Conservation (phyloP, 2,888 invertebrate species). For the Baccha elongata region DNA sequence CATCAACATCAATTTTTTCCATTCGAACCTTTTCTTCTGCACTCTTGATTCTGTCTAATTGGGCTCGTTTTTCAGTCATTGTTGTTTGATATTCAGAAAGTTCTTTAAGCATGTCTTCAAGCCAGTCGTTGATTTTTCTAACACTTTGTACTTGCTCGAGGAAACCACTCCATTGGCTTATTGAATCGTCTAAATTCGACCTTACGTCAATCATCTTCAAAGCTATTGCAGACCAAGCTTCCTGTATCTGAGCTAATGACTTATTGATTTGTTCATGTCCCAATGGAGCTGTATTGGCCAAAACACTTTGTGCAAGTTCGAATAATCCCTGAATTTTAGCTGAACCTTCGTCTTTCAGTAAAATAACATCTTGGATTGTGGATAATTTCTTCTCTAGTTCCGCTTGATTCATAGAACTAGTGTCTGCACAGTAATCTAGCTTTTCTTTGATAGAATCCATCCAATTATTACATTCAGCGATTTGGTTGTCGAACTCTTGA, state of each 20-base stretch:
- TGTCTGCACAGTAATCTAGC: conserved; percentile 93
- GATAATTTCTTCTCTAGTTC: conserved; percentile 93
- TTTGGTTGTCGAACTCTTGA: conserved; percentile 92
- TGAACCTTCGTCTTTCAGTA: conserved; percentile 97
- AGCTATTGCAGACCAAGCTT: conserved; percentile 94
- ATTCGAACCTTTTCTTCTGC: conserved; percentile 94
- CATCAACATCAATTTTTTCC: conserved; percentile 95
- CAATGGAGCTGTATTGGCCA: conserved; percentile 94
- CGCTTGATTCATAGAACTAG: conserved; percentile 91
- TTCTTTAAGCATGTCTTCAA: conserved; percentile 89
- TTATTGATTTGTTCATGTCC: conserved; percentile 95
- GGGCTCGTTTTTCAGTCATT: conserved; percentile 92
- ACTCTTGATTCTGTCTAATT: conserved; percentile 92
- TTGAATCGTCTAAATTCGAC: conserved; percentile 92
- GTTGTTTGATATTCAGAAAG: conserved; percentile 90
- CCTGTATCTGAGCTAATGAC: conserved; percentile 91
- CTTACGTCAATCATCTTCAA: conserved; percentile 96
- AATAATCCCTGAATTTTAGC: conserved; percentile 93
- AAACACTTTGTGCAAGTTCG: conserved; percentile 94
- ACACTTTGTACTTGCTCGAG: conserved; percentile 93
- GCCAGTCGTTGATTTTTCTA: conserved; percentile 90
- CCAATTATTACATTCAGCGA: conserved; percentile 92
- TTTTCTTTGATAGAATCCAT: conserved; percentile 91
- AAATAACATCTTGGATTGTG: conserved; percentile 91
- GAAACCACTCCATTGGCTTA: conserved; percentile 95